phyloP scores from a whole-genome alignment of 2,888 invertebrate genomes.

The Cosmia trapezina region DNA sequence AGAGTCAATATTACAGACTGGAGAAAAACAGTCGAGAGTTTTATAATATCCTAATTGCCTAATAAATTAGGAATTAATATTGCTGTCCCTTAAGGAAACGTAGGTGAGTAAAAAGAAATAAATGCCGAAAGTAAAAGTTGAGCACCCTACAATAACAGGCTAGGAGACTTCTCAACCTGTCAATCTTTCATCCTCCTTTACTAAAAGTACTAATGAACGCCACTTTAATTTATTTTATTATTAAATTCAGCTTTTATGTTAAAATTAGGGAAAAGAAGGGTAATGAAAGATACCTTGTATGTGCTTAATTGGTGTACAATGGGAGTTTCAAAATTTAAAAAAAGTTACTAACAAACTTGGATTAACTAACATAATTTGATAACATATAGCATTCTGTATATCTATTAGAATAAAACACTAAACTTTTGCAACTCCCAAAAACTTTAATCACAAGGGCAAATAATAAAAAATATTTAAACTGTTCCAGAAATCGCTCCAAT shows the following conservation, averaged over 20 bases:
- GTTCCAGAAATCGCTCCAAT: constrained; percentile 89
- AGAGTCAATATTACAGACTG: constrained; percentile 23
- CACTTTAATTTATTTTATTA: neutral
- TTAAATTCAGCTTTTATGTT: neutral
- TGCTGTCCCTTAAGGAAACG: constrained; percentile 59
- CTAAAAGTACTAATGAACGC: constrained; percentile 2
- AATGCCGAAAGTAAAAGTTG: constrained; percentile 55
- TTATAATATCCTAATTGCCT: constrained; percentile 22
- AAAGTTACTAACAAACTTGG: constrained; percentile 6
- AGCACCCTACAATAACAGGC: constrained; percentile 66
- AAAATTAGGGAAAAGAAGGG: constrained; percentile 41
- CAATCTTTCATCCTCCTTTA: constrained; percentile 61
- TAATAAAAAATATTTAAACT: constrained; percentile 65
- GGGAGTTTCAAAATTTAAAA: constrained; percentile 71
- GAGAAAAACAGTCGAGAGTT: constrained; percentile 21
- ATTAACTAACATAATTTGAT: neutral
- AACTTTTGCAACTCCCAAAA: constrained; percentile 67
- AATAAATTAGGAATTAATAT: constrained; percentile 48
- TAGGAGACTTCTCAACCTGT: constrained; percentile 63
- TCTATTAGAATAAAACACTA: neutral
- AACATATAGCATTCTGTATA: neutral
- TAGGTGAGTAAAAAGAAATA: constrained; percentile 63
- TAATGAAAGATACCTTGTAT: constrained; percentile 63
- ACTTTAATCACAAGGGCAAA: constrained; percentile 21
- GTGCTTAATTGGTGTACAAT: constrained; percentile 71